Conservation (phyloP, 2,797 vertebrate species). For the Lophura swinhoii region DNA sequence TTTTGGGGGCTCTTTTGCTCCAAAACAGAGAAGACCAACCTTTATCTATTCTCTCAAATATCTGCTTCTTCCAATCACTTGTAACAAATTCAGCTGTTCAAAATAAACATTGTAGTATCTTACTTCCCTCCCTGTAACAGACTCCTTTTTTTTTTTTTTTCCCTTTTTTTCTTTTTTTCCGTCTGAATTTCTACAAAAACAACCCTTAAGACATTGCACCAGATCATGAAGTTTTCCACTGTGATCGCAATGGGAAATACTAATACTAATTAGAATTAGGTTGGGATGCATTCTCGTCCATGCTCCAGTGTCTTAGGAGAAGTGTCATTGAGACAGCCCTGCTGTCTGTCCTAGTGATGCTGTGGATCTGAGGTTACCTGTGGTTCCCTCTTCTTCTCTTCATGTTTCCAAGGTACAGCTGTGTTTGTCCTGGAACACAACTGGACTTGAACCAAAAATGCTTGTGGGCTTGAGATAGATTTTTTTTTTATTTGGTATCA, state of each 20-base stretch:
- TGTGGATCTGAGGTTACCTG: not conserved
- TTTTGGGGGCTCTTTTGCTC: not conserved
- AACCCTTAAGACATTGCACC: not conserved
- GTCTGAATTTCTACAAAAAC: not conserved
- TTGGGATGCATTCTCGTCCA: not conserved
- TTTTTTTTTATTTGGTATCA: not conserved
- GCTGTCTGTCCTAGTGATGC: not conserved
- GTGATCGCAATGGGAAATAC: not conserved
- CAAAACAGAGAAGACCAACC: not conserved
- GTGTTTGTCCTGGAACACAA: not conserved
- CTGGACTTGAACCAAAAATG: not conserved
- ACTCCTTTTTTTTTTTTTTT: not conserved
- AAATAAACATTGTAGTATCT: not conserved
- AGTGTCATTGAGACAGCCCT: not conserved
- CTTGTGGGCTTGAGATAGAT: not conserved
- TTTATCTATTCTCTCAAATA: not conserved
- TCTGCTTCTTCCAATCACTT: not conserved
- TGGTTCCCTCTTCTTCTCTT: not conserved
- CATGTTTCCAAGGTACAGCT: not conserved
- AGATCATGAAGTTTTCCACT: not conserved
- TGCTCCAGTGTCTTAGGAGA: not conserved
- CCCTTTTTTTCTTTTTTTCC: not conserved
- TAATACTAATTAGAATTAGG: too few species aligned
- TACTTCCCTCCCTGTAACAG: not conserved
- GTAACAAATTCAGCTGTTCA: not conserved